Evolutionary conservation across 2,888 invertebrate genomes (phyloP).

Genomic region (Eutolmus rufibarbis): DNA sequence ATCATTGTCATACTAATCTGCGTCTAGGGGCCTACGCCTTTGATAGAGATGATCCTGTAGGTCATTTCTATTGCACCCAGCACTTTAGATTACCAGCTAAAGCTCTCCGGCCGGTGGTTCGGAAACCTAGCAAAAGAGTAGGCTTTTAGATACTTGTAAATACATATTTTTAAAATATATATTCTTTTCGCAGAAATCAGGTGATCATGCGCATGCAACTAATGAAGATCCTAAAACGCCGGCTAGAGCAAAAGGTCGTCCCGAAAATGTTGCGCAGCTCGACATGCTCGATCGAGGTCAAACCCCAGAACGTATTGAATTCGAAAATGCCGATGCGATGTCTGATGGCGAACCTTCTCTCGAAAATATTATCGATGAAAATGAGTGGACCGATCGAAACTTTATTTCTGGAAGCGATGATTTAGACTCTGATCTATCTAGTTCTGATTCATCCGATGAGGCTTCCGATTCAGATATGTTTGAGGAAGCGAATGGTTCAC

Average conservation of each 20-base stretch:
- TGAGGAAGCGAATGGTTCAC: conserved; percentile 72
- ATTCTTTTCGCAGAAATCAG: not conserved
- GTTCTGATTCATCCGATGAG: conserved; percentile 68
- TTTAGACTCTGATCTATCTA: conserved; percentile 68
- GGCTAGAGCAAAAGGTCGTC: conserved; percentile 59
- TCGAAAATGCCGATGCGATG: conserved; percentile 74
- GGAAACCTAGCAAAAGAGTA: conserved; percentile 52
- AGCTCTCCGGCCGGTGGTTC: conserved; percentile 57
- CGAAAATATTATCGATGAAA: conserved; percentile 86
- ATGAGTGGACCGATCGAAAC: conserved; percentile 95
- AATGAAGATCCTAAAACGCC: conserved; percentile 57
- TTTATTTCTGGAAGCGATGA: conserved; percentile 82
- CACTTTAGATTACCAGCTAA: conserved; percentile 74
- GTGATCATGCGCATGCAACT: not conserved
- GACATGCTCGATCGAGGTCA: conserved; percentile 64
- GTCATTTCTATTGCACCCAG: conserved; percentile 77
- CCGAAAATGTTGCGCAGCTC: conserved; percentile 56
- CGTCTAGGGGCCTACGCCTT: conserved; percentile 78
- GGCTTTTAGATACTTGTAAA: not conserved
- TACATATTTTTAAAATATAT: not conserved
- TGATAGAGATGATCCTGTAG: conserved; percentile 73
- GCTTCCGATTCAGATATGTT: conserved; percentile 71
- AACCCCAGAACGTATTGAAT: conserved; percentile 82
- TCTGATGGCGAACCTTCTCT: conserved; percentile 70
- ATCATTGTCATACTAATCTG: conserved; percentile 86